Evolutionary conservation across 2,113 vertebrate species (phyloP).

Genomic region (Ceyx margarethae): DNA sequence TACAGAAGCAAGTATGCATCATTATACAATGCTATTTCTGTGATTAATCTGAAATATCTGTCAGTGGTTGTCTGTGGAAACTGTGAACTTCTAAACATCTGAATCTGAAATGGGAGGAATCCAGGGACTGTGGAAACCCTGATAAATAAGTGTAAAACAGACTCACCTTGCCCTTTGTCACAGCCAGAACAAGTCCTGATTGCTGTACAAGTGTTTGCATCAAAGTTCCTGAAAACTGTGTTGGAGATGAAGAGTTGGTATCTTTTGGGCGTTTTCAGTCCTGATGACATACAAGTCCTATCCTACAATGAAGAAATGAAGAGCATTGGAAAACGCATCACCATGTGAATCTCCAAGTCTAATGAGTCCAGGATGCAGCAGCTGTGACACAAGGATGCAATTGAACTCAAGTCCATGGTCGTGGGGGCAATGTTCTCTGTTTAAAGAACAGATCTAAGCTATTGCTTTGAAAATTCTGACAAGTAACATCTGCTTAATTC

Average conservation of each 20-base stretch:
- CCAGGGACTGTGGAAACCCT: background rate
- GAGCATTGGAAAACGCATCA: background rate
- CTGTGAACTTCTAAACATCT: background rate
- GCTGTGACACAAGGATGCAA: background rate
- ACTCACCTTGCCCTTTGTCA: conserved; percentile 74
- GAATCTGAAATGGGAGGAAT: background rate
- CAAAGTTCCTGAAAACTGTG: conserved; percentile 74
- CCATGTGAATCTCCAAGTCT: background rate
- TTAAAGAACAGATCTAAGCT: background rate
- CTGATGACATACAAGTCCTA: conserved; percentile 69
- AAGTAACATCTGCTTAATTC: background rate
- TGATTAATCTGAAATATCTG: background rate
- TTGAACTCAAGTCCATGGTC: background rate
- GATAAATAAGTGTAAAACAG: background rate
- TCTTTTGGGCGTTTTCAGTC: conserved; percentile 72
- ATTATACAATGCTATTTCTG: background rate
- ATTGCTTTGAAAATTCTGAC: background rate
- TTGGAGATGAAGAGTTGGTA: conserved; percentile 65
- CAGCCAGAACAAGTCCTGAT: conserved; percentile 77
- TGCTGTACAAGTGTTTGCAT: conserved; percentile 53
- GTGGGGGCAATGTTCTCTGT: background rate
- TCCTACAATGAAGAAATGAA: background rate
- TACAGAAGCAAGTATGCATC: background rate
- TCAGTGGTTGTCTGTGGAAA: background rate
- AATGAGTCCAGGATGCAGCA: background rate